Conservation (phyloP, 2,797 vertebrate genomes). For the Tapera naevia region DNA sequence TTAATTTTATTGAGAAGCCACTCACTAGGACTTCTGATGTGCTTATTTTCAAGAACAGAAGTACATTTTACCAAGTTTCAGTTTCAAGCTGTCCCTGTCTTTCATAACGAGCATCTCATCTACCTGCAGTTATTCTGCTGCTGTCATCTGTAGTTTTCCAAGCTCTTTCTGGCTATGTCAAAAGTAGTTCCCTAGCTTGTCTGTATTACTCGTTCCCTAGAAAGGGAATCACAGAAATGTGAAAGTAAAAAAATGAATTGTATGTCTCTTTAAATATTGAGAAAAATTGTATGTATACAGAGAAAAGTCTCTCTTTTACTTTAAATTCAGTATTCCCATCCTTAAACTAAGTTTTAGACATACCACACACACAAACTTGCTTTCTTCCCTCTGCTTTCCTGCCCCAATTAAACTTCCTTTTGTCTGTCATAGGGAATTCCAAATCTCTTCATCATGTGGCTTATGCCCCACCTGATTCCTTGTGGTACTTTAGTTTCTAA, state of each 20-base stretch:
- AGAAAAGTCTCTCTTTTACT: background rate
- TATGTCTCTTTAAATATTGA: background rate
- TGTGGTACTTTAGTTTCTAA: background rate
- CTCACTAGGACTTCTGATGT: background rate
- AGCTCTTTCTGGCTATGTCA: background rate
- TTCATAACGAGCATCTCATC: background rate
- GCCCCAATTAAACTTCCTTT: background rate
- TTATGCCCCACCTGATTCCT: background rate
- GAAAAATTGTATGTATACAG: background rate
- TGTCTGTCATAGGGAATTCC: background rate
- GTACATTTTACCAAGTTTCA: background rate
- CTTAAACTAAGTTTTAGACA: background rate
- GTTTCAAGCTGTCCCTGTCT: background rate
- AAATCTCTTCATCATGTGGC: background rate
- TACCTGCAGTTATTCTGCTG: background rate
- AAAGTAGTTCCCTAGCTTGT: background rate
- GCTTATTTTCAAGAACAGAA: background rate
- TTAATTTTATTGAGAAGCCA: background rate
- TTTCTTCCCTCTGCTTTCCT: background rate
- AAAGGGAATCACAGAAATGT: background rate
- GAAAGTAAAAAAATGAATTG: background rate
- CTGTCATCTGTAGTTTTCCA: background rate
- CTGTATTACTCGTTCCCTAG: background rate
- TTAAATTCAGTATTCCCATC: background rate
- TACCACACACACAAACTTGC: fast-evolving